These are phyloP conservation scores for Eucera pruinosa DNA, from an alignment of 2,888 invertebrate species.

Conservation along the genomic window DNA sequence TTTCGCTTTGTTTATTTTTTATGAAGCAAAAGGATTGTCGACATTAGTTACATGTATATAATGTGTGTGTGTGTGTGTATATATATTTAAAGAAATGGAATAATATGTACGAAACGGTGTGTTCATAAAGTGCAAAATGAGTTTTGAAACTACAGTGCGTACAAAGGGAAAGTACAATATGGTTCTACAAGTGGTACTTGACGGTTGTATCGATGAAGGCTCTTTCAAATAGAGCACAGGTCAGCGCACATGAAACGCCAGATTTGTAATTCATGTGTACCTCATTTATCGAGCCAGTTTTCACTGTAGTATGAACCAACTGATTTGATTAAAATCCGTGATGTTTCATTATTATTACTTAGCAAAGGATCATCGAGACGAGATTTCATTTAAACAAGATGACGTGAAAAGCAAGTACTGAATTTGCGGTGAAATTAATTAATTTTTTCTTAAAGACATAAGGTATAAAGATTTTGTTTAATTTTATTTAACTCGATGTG, in stretches of 20 bases:
- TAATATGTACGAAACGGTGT: not conserved
- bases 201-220: conserved; percentile 11
- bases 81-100: not conserved
- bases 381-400: not conserved
- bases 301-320: not conserved
- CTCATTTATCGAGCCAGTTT: conserved; percentile 3
- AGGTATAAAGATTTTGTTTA: not conserved
- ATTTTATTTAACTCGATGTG: not conserved
- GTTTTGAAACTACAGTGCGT: not conserved
- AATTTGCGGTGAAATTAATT: not conserved
- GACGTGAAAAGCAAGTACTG: not conserved
- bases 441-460: not conserved
- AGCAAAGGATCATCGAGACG: not conserved
- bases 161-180: conserved; percentile 20
- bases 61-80: not conserved
- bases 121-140: not conserved
- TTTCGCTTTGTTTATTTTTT: not conserved
- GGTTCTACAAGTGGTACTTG: conserved; percentile 14
- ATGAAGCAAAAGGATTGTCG: not conserved
- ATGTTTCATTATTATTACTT: not conserved
- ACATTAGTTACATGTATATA: not conserved
- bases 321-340: not conserved
- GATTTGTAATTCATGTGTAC: conserved; percentile 27
- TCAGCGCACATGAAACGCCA: conserved; percentile 20
- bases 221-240: conserved; percentile 26